Evolutionary conservation across 2,888 invertebrate genomes (phyloP), one percentile per base, ranked within the genome.

Genomic region (Proisotoma minuta): DNA sequence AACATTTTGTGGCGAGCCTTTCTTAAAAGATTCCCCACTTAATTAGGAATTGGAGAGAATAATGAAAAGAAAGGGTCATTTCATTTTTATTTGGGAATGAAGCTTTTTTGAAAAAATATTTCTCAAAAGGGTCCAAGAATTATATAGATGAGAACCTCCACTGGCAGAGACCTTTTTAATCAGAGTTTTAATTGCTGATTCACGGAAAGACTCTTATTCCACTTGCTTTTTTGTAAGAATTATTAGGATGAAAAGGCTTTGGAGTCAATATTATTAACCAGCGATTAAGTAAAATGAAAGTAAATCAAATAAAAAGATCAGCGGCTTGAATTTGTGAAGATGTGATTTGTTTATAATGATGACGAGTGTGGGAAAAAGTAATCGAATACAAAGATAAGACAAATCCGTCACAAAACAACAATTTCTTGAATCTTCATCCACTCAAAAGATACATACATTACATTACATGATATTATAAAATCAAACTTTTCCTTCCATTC

Each of bases 401-500:
- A 5, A 43, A 43, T 43, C 43, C 43, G 43, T 43, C 43, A 43
- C 43, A 43, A 34, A 34, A 43, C 43, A 43, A 43, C 43, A 43
- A 43, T n/a, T 43, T 43, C 43, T 43, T 5, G 18, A n/a, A n/a
- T n/a, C n/a, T n/a, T n/a, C n/a, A n/a, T n/a, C n/a, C n/a, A n/a
- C n/a, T n/a, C n/a, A n/a, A n/a, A n/a, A n/a, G n/a, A n/a, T n/a
- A n/a, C n/a, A n/a, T n/a, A n/a, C n/a, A n/a, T n/a, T n/a, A n/a
- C n/a, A n/a, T n/a, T n/a, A n/a, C n/a, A n/a, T n/a, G n/a, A n/a
- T n/a, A n/a, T n/a, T n/a, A n/a, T n/a, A n/a, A n/a, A n/a, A n/a
- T n/a, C n/a, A n/a, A n/a, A n/a, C n/a, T n/a, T n/a, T n/a, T n/a
- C n/a, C n/a, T n/a, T n/a, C n/a, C n/a, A n/a, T n/a, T n/a, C n/a